These are phyloP conservation scores for Rhizoglyphus robini DNA, from an alignment of 1,140 invertebrate genomes.

Conservation along the genomic window DNA sequence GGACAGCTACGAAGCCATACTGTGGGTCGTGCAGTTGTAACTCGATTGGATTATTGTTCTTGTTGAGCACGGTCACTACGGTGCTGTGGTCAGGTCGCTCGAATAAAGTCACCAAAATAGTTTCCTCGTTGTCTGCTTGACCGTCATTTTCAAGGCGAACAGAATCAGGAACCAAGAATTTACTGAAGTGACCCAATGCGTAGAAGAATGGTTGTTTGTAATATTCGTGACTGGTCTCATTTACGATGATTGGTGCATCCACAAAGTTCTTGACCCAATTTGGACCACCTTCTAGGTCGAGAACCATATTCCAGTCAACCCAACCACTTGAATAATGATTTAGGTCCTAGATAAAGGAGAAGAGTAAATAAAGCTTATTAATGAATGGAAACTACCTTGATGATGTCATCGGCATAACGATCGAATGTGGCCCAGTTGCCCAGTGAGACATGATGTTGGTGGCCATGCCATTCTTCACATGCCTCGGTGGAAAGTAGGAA, in stretches of 20 bases:
- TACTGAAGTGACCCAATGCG: too few species aligned
- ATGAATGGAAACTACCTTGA: conserved; percentile 9
- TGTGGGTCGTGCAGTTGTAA: neutral
- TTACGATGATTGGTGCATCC: too few species aligned
- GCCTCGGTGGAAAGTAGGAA: conserved; percentile 66
- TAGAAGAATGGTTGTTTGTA: too few species aligned
- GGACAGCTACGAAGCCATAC: neutral
- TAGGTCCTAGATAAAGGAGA: conserved; percentile 20
- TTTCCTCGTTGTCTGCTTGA: neutral
- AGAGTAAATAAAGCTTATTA: neutral
- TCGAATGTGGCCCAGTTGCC: too few species aligned
- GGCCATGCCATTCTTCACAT: conserved; percentile 39
- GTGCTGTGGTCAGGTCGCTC: conserved; percentile 1
- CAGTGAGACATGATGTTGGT: too few species aligned
- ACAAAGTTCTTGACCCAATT: too few species aligned
- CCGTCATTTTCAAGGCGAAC: neutral
- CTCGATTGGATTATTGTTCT: neutral
- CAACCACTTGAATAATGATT: conserved; percentile 36
- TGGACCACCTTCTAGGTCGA: too few species aligned
- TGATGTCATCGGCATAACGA: too few species aligned
- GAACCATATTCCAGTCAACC: conserved; percentile 41
- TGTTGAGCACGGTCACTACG: conserved; percentile 4
- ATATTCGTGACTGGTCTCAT: too few species aligned
- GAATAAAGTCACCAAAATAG: neutral
- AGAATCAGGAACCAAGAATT: conserved; percentile 11